These are phyloP conservation scores for Calliopsis andreniformis DNA, from an alignment of 1,140 invertebrate genomes.

Conservation along the genomic window DNA sequence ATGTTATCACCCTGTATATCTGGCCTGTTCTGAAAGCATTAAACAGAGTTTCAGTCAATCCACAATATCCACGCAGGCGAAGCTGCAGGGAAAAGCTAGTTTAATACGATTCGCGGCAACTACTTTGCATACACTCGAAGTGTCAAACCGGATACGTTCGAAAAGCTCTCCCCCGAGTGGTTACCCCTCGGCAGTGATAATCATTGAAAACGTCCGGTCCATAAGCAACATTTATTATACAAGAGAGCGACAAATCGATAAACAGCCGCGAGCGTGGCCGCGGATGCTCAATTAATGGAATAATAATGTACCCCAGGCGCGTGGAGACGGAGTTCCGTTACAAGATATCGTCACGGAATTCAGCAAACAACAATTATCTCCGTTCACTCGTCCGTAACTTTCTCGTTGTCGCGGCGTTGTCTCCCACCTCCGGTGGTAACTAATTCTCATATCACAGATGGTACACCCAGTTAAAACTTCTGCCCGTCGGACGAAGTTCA, in stretches of 20 bases:
- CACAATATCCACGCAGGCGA: too few relatives aligned
- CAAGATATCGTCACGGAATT: constrained; percentile 52
- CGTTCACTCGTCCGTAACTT: constrained; percentile 53
- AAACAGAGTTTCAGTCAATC: too few relatives aligned
- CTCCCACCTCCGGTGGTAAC: constrained; percentile 24
- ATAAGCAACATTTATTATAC: too few relatives aligned
- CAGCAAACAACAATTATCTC: constrained; percentile 58
- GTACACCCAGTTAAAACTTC: constrained; percentile 59
- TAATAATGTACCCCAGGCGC: constrained; percentile 31
- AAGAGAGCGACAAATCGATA: constrained; percentile 31
- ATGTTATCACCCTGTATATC: too few relatives aligned
- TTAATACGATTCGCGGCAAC: too few relatives aligned
- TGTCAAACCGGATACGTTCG: too few relatives aligned
- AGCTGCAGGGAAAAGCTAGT: too few relatives aligned
- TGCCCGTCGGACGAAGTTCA: constrained; percentile 44
- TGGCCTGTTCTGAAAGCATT: too few relatives aligned
- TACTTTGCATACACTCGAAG: too few relatives aligned
- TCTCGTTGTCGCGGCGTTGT: constrained; percentile 44
- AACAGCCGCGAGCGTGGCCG: neutral
- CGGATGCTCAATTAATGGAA: constrained; percentile 46
- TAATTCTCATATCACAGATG: constrained; percentile 61
- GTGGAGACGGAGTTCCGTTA: constrained; percentile 21
- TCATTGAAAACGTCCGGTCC: too few relatives aligned
- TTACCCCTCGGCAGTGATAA: too few relatives aligned
- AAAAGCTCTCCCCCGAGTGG: too few relatives aligned